phyloP scores from a whole-genome alignment of 2,888 invertebrate genomes.

The Dichetophora obliterata region DNA sequence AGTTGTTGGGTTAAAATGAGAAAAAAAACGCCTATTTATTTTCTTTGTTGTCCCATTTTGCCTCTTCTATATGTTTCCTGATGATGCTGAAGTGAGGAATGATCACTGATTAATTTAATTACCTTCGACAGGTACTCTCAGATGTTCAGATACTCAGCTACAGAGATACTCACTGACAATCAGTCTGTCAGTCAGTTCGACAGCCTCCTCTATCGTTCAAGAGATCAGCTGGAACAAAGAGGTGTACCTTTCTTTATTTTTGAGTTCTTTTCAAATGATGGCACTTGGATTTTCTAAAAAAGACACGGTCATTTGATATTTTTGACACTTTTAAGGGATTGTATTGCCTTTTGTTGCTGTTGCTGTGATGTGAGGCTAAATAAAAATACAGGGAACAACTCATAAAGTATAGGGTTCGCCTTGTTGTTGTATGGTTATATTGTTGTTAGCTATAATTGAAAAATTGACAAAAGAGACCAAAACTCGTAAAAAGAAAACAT shows the following conservation, averaged over 20 bases:
- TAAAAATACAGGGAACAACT: too few relatives aligned
- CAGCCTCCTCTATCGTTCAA: not conserved
- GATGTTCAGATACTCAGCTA: not conserved
- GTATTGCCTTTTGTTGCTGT: not conserved
- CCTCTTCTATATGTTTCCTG: not conserved
- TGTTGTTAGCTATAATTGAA: not conserved
- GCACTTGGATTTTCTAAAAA: not conserved
- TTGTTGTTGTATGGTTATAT: not conserved
- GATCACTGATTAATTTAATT: constrained; percentile 27
- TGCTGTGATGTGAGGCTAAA: too few relatives aligned
- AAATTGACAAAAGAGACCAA: not conserved
- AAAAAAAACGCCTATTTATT: not conserved
- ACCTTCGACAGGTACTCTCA: constrained; percentile 28
- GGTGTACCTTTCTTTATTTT: not conserved
- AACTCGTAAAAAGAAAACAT: too few relatives aligned
- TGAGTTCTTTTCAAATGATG: not conserved
- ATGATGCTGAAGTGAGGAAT: not conserved
- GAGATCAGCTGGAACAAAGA: not conserved
- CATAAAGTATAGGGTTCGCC: not conserved
- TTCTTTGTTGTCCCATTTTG: not conserved
- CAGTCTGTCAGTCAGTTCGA: too few relatives aligned
- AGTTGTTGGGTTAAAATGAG: not conserved
- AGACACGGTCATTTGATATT: constrained; percentile 17
- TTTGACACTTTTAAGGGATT: constrained; percentile 21
- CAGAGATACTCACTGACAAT: not conserved